Evolutionary conservation across 2,888 invertebrate species (phyloP).

Genomic region (Dryocosmus kuriphilus): DNA sequence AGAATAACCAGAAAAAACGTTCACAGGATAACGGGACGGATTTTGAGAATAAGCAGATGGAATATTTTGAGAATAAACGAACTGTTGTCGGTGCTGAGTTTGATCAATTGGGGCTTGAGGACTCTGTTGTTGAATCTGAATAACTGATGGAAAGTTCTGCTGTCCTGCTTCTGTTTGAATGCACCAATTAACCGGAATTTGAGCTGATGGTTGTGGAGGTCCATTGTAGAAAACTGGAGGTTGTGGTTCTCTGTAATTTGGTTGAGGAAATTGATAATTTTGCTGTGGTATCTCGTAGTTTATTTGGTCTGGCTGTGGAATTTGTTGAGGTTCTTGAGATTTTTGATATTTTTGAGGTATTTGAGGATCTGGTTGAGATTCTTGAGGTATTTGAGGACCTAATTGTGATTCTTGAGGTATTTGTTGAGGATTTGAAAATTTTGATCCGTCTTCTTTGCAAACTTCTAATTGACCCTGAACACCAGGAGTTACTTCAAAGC

Average conservation of each 20-base stretch:
- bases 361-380: not conserved
- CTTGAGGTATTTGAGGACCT: not conserved
- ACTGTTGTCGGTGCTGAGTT: not conserved
- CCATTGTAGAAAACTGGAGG: not conserved
- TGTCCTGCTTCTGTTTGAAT: not conserved
- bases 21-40: too few relatives aligned
- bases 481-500: slow-evolving; percentile 5
- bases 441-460: not conserved
- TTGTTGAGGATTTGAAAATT: not conserved
- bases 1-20: too few relatives aligned
- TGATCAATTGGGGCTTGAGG: not conserved
- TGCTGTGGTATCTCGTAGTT: too few relatives aligned
- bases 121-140: not conserved
- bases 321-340: too few relatives aligned
- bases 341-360: too few relatives aligned
- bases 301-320: too few relatives aligned
- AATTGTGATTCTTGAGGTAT: not conserved
- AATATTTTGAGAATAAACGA: not conserved
- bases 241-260: not conserved
- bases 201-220: not conserved
- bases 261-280: not conserved
- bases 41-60: not conserved
- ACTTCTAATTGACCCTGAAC: not conserved
- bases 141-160: not conserved
- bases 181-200: not conserved